These are phyloP conservation scores for Syndactyla subalaris DNA, from an alignment of 2,797 vertebrate species.

Conservation along the genomic window DNA sequence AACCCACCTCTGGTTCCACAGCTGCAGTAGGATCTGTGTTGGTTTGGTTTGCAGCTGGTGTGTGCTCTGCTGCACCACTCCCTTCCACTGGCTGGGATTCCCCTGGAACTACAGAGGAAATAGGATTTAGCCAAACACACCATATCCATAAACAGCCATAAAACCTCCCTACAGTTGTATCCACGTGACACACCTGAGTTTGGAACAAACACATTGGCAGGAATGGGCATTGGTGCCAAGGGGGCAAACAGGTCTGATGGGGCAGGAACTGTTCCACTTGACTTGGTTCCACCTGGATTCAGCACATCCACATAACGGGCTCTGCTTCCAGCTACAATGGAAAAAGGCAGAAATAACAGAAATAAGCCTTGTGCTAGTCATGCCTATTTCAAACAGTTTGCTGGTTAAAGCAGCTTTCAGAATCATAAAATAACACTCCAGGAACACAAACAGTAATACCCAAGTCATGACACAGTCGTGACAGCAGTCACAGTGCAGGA, in stretches of 20 bases:
- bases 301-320: constrained; percentile 93
- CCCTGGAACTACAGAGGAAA: constrained; percentile 75
- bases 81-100: constrained; percentile 84
- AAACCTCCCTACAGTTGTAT: background rate
- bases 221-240: constrained; percentile 91
- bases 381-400: background rate
- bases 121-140: background rate
- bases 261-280: constrained; percentile 77
- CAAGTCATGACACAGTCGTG: accelerated
- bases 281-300: constrained; percentile 84
- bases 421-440: background rate
- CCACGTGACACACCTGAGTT: constrained; percentile 67
- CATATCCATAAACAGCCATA: accelerated
- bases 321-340: constrained; percentile 79
- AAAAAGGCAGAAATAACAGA: background rate
- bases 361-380: background rate
- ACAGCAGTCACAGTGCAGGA: background rate
- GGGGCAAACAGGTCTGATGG: constrained; percentile 90
- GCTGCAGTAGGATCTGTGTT: constrained; percentile 68
- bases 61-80: constrained; percentile 70
- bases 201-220: constrained; percentile 83
- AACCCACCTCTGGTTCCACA: constrained; percentile 69
- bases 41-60: constrained; percentile 70
- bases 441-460: background rate
- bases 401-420: background rate